Evolutionary conservation across 92 coral and sea anemone genomes (phyloP), one percentile per base, ranked within the genome.

Genomic region (Porites rus): DNA sequence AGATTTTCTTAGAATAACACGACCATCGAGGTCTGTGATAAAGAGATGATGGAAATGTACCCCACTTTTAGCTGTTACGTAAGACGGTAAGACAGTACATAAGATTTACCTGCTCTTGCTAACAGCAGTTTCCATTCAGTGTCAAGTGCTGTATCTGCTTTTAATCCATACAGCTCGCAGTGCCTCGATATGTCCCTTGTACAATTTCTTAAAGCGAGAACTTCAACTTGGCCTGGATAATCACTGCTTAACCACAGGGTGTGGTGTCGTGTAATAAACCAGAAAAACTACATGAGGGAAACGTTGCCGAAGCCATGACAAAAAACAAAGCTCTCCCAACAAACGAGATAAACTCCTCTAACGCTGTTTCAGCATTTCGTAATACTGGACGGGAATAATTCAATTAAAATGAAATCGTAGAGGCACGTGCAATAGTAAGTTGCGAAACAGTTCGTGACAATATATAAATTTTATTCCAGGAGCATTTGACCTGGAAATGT

Each of bases 231-330:
- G 50, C 51, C 51, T 68, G 51, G 46, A 28, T 68, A 25, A 21
- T 69, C 53, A 7, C 74, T 69, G 74, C 74, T 69, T 22, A 69
- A 69, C 74, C 74, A 69, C 58, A 72, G 58, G 20, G 6, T 6
- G 76, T 72, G 16, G 58, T 1, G 76, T 38, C 76, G 21, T 71
- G 76, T 46, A 71, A 38, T 38, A 71, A 38, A 38, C 58, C 58
- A 10, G 76, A 71, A 71, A 71, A 71, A 71, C 58, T 71, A 71
- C 76, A 71, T 1, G 76, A 71, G 19, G 76, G 58, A 28, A 70
- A 70, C 53, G 22, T 70, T 70, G 75, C 53, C 76, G 76, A 71
- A 71, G 28, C 76, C 76, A 71, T 71, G 76, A 24, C 76, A 24
- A 69, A 69, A 71, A 71, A 43, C 76, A 71, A 71, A 38, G 58